These are phyloP conservation scores for Meriones psammophilus DNA, from an alignment of 2,797 vertebrate genomes.

Conservation along the genomic window DNA sequence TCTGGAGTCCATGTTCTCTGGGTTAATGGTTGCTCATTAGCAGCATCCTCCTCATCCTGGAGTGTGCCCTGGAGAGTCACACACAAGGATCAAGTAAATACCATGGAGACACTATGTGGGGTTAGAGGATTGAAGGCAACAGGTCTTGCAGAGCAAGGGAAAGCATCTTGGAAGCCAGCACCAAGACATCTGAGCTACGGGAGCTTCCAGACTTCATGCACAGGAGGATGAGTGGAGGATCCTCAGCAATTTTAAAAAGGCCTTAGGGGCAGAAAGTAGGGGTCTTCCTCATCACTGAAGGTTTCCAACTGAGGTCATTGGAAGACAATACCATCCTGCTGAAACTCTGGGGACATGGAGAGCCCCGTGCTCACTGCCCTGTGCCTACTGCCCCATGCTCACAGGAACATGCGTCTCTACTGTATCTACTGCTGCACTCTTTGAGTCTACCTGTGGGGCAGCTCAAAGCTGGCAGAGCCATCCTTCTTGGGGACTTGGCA, in stretches of 20 bases:
- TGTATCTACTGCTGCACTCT: not conserved
- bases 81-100: no score
- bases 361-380: not conserved
- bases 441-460: not conserved
- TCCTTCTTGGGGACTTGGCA: not conserved
- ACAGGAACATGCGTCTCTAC: not conserved
- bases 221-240: not conserved
- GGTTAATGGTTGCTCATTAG: not conserved
- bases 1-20: not conserved
- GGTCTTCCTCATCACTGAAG: no score
- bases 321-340: not conserved
- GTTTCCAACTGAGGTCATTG: not conserved
- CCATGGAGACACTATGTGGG: no score
- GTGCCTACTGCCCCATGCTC: not conserved
- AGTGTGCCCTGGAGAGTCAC: rapidly evolving
- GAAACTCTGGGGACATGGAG: not conserved
- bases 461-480: not conserved
- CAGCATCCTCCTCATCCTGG: no score
- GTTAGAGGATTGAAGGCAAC: no score
- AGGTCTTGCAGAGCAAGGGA: not conserved
- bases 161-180: not conserved
- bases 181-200: not conserved
- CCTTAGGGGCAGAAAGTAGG: rapidly evolving
- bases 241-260: not conserved
- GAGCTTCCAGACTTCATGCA: not conserved